Evolutionary conservation across 2,888 invertebrate species (phyloP).

Genomic region (Ephialtes manifestator): DNA sequence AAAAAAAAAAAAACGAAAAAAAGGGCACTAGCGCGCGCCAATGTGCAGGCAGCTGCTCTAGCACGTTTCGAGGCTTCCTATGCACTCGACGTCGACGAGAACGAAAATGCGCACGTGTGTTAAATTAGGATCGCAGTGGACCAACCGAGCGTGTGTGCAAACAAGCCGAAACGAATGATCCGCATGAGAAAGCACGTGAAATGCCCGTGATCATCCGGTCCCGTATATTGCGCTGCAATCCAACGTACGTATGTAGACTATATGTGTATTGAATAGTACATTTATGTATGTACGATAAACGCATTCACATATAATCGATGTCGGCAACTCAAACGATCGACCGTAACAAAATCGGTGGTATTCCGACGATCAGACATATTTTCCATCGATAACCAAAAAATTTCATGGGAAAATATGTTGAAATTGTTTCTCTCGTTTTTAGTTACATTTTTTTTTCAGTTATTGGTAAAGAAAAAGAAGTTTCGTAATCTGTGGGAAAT

Average conservation of each 20-base stretch:
- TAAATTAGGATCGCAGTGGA: slow-evolving; percentile 75
- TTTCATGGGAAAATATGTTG: too few relatives aligned
- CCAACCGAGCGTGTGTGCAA: slow-evolving; percentile 71
- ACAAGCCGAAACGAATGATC: slow-evolving; percentile 77
- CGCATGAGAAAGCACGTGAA: slow-evolving; percentile 73
- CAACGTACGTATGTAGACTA: not conserved
- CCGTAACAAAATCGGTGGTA: not conserved
- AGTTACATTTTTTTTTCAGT: too few relatives aligned
- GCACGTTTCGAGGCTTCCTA: slow-evolving; percentile 27
- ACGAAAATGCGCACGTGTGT: slow-evolving; percentile 67
- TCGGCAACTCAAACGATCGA: not conserved
- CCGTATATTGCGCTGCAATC: slow-evolving; percentile 33
- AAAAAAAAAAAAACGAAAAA: slow-evolving; percentile 47
- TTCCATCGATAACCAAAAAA: too few relatives aligned
- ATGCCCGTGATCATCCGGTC: slow-evolving; percentile 64
- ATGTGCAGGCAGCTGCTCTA: slow-evolving; percentile 40
- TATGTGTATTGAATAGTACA: not conserved
- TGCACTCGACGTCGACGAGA: slow-evolving; percentile 46
- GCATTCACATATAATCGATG: not conserved
- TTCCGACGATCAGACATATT: not conserved
- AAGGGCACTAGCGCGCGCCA: slow-evolving; percentile 35
- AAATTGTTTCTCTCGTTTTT: too few relatives aligned
- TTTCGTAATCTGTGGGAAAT: too few relatives aligned
- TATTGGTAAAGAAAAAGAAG: too few relatives aligned
- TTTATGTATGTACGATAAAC: not conserved